Evolutionary conservation across 2,113 vertebrate genomes (phyloP).

Genomic region (Scomber japonicus): DNA sequence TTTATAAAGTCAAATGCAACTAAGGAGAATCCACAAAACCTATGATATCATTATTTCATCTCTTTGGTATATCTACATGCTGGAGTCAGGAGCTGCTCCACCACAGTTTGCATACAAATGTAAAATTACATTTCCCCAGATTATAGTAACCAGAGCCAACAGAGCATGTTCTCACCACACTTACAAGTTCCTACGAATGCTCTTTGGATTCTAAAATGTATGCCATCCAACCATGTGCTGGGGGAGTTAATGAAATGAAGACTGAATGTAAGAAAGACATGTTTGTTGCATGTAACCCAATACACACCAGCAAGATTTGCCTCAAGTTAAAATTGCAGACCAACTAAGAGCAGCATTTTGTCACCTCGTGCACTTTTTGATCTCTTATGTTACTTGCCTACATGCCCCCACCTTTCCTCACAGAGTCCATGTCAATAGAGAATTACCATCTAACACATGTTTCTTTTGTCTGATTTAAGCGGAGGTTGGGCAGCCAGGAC

Average conservation of each 20-base stretch:
- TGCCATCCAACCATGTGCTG: conserved; percentile 38
- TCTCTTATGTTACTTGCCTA: conserved; percentile 22
- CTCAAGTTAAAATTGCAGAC: conserved; percentile 42
- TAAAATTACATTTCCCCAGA: conserved; percentile 69
- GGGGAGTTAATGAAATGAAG: conserved; percentile 69
- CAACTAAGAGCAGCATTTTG: conserved; percentile 17
- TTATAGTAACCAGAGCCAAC: conserved; percentile 34
- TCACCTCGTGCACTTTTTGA: conserved; percentile 43
- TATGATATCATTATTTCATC: conserved; percentile 54
- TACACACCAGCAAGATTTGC: conserved; percentile 19
- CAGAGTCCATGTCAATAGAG: conserved; percentile 46
- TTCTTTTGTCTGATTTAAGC: conserved; percentile 66
- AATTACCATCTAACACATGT: conserved; percentile 63
- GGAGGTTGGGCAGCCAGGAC: conserved; percentile 56
- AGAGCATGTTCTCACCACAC: conserved; percentile 46
- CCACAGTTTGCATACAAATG: conserved; percentile 67
- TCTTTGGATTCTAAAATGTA: conserved; percentile 69
- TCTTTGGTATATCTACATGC: conserved; percentile 30
- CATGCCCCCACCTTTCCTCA: neutral
- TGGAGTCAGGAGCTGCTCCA: conserved; percentile 38
- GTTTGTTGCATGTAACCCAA: conserved; percentile 6
- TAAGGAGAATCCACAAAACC: conserved; percentile 34
- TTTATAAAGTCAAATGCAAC: conserved; percentile 24
- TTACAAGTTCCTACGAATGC: conserved; percentile 49
- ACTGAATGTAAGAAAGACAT: conserved; percentile 40